Percentiles rank a stretch among this genome's conserved stretches.
Conservation (phyloP, 2,797 vertebrate genomes). For the Rhinophrynus dorsalis region DNA sequence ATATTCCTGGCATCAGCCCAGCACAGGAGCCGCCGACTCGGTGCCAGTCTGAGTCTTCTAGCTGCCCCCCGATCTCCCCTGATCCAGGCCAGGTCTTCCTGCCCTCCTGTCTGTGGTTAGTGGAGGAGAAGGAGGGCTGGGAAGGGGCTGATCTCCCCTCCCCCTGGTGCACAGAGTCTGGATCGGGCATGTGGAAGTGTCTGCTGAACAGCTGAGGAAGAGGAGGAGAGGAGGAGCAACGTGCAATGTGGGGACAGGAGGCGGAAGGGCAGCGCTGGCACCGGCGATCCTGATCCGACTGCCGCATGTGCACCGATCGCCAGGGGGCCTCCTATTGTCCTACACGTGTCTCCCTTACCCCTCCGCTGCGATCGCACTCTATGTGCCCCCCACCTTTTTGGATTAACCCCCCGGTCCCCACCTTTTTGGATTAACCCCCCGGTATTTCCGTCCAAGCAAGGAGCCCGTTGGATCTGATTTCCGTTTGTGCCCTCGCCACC, state of each 20-base stretch:
- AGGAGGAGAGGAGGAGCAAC: conserved; percentile 58
- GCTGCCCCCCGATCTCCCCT: neutral
- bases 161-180: conserved; percentile 76
- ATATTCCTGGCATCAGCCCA: too few species aligned
- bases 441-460: neutral
- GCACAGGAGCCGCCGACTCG: too few species aligned
- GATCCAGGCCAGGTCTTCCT: conserved; percentile 83
- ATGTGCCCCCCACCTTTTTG: neutral
- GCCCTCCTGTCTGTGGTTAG: conserved; percentile 51
- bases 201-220: conserved; percentile 80
- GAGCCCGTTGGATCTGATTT: neutral
- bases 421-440: neutral
- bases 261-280: conserved; percentile 60
- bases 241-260: conserved; percentile 67
- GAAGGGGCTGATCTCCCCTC: conserved; percentile 64
- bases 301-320: neutral
- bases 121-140: conserved; percentile 52
- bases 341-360: conserved; percentile 69
- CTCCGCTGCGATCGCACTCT: neutral
- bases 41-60: too few species aligned
- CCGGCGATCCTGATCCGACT: conserved; percentile 54
- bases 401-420: neutral
- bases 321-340: conserved; percentile 87
- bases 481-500: too few species aligned
- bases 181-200: conserved; percentile 90